These are phyloP conservation scores for Sphenodon punctatus DNA, from an alignment of 2,797 vertebrate species.

Conservation along the genomic window DNA sequence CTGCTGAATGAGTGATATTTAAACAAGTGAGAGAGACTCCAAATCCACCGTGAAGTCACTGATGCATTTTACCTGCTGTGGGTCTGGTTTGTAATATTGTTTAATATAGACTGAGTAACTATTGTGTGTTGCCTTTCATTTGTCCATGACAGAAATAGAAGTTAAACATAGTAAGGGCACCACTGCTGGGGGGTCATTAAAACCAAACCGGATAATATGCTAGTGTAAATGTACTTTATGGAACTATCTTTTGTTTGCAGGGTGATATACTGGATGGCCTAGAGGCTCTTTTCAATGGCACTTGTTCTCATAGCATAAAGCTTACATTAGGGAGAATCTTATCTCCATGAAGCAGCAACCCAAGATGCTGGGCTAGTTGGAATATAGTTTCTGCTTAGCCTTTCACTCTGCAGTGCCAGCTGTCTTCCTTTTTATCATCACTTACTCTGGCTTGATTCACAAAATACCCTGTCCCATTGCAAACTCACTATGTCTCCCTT, in stretches of 20 bases:
- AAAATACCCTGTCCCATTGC: too few species aligned
- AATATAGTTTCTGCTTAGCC: not conserved
- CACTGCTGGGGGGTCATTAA: not conserved
- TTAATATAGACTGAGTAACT: not conserved
- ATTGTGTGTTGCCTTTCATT: not conserved
- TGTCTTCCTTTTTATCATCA: too few species aligned
- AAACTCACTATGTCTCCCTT: too few species aligned
- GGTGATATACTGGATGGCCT: not conserved
- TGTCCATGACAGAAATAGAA: not conserved
- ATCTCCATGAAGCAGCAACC: not conserved
- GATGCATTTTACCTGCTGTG: rapidly evolving
- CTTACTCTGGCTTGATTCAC: too few species aligned
- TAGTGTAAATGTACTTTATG: not conserved
- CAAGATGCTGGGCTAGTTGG: not conserved
- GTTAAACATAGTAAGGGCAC: not conserved
- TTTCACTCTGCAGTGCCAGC: not conserved
- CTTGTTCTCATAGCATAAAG: not conserved
- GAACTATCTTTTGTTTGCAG: not conserved
- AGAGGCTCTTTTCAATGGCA: not conserved
- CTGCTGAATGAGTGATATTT: not conserved
- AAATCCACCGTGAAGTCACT: not conserved
- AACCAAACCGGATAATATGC: conserved; percentile 19
- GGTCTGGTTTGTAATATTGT: not conserved
- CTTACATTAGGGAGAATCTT: not conserved
- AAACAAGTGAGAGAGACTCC: not conserved